Evolutionary conservation across 2,113 vertebrate genomes (phyloP), one percentile per base, ranked within the genome.

Genomic region (Pyxicephalus adspersus): DNA sequence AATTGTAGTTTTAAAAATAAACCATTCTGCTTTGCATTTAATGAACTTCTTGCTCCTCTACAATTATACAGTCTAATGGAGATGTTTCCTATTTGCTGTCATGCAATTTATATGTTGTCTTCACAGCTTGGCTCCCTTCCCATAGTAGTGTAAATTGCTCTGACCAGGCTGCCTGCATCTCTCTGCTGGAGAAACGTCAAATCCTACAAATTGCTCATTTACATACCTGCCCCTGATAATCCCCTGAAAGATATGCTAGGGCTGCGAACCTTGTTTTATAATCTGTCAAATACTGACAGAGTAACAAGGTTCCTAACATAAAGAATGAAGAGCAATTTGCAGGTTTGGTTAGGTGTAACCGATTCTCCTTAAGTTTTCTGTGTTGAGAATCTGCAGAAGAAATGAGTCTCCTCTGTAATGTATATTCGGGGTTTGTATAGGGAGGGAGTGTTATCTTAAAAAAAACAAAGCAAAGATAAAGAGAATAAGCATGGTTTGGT

Each of bases 131-230:
- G 50, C 20, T 54, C 50, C 9, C 70, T 2, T 28, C 31, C 26
- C n/a, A 54, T 54, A 4, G 52, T 6, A 51, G 26, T 55, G 51
- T 51, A 57, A 73, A 57, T 57, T 57, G 70, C 23, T 23, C 51
- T 71, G 67, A 71, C 23, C 50, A 19, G 50, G 5, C 50, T 29
- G 70, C 52, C 29, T 20, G 7, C 29, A 3, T 68, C 65, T 67
- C 65, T 52, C 45, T 19, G 66, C 66, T 23, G 29, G 70, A 13
- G 52, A 73, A 73, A 57, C 57, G 16, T 73, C 70, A 57, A 54
- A 26, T 57, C 16, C 18, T 57, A 31, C 70, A 73, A 73, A 57
- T 22, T 73, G 70, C 70, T 73, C 52, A 73, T 73, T 73, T 73
- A 73, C 70, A 73, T 73, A 57, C 23, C 13, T 34, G 67, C 19